Evolutionary conservation across 1,140 invertebrate species (phyloP).

Genomic region (Physella acuta): DNA sequence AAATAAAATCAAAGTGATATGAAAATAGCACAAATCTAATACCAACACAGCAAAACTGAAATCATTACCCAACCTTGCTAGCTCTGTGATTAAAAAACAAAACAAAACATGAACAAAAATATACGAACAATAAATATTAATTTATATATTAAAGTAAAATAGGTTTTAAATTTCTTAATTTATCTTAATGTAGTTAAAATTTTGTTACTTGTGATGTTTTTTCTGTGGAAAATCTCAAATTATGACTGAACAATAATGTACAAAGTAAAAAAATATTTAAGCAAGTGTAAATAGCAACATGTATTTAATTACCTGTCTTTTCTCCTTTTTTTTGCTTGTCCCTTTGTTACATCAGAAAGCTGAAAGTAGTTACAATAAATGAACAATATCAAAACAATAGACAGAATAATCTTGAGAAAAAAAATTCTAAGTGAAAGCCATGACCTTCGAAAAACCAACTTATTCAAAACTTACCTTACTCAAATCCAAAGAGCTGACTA

Average conservation of each 20-base stretch:
- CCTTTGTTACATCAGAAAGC: conserved; percentile 35
- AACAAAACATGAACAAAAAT: not conserved
- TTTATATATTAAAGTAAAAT: too few relatives aligned
- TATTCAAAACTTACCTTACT: conserved; percentile 34
- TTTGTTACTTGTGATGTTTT: not conserved
- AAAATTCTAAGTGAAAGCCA: too few relatives aligned
- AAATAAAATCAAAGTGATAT: too few relatives aligned
- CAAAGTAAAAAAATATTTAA: not conserved
- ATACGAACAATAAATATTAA: too few relatives aligned
- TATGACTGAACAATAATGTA: not conserved
- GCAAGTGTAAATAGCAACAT: not conserved
- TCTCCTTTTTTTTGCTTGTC: conserved; percentile 40
- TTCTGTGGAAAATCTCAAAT: not conserved
- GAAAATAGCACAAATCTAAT: too few relatives aligned
- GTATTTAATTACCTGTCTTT: conserved; percentile 41
- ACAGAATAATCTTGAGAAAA: too few relatives aligned
- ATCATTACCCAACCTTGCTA: not conserved
- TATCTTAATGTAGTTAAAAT: too few relatives aligned
- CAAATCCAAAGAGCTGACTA: conserved; percentile 34
- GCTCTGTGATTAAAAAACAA: conserved; percentile 4
- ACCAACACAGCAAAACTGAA: too few relatives aligned
- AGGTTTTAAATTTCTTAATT: too few relatives aligned
- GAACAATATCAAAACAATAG: too few relatives aligned
- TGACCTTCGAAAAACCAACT: too few relatives aligned
- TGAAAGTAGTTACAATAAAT: too few relatives aligned